Conservation (phyloP, 2,888 invertebrate species). For the Plagodis dolabraria region DNA sequence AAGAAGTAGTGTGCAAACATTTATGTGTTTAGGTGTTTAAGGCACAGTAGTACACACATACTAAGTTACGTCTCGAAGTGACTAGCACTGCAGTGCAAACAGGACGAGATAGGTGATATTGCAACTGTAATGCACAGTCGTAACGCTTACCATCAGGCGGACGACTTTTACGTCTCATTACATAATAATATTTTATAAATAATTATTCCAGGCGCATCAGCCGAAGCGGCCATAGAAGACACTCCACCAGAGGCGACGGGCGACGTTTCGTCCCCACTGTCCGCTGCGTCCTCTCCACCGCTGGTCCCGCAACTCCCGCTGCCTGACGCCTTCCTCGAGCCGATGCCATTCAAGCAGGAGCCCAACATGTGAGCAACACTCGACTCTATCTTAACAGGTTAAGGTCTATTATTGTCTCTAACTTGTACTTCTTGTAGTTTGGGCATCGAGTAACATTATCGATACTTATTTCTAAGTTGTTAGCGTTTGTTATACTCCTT, state of each 20-base stretch:
- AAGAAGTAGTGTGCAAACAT: no score
- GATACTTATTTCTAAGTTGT: no score
- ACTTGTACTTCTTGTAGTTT: no score
- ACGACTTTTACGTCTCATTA: neutral
- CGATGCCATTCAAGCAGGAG: conserved; percentile 75
- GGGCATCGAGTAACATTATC: neutral
- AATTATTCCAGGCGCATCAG: conserved; percentile 65
- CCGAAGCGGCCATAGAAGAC: conserved; percentile 63
- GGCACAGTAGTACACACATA: no score
- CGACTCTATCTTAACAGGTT: conserved; percentile 5
- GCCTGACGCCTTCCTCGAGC: conserved; percentile 55
- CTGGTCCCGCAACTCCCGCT: conserved; percentile 57
- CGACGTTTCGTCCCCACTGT: conserved; percentile 37
- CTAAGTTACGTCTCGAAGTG: no score
- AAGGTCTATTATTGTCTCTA: conserved; percentile 5
- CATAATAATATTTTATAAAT: neutral
- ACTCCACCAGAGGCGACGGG: conserved; percentile 29
- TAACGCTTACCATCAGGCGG: no score
- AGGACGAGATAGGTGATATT: neutral
- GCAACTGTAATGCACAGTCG: no score
- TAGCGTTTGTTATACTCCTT: no score
- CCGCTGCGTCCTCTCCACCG: conserved; percentile 55
- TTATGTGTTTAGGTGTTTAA: no score
- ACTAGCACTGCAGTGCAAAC: no score
- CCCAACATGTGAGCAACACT: conserved; percentile 66